These are phyloP conservation scores for Grantiella picta DNA, from an alignment of 2,113 vertebrate species.

Conservation along the genomic window DNA sequence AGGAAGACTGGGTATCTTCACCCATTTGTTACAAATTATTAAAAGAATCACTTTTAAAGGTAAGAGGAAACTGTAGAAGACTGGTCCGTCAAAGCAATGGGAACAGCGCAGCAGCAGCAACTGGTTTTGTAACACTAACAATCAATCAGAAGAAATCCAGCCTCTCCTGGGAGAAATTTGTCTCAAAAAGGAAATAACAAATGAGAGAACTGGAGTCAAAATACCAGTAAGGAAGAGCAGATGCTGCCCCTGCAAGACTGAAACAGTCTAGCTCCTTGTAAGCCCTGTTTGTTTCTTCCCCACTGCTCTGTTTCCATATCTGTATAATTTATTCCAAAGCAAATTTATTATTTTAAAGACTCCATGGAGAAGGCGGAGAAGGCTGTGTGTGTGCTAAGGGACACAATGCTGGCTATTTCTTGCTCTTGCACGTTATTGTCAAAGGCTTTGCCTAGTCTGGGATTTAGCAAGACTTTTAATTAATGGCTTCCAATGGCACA, in stretches of 20 bases:
- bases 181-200: constrained; percentile 7
- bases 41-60: neutral
- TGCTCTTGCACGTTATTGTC: neutral
- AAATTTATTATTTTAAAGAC: constrained; percentile 21
- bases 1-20: neutral
- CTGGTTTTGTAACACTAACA: neutral
- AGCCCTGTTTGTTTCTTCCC: neutral
- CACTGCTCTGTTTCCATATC: neutral
- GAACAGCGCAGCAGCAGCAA: neutral
- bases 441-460: neutral
- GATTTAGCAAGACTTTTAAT: neutral
- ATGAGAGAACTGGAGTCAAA: neutral
- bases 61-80: neutral
- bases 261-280: neutral
- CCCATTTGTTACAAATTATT: neutral
- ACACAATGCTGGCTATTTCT: neutral
- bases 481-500: neutral
- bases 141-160: constrained; percentile 8
- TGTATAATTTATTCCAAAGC: constrained; percentile 7
- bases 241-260: neutral
- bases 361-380: neutral
- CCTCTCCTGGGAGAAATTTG: neutral
- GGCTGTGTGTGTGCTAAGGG: neutral
- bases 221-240: neutral
- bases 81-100: neutral